Base-by-base conservation (phyloP, 2,113 vertebrate genomes). In the Semnornis frantzii region DNA sequence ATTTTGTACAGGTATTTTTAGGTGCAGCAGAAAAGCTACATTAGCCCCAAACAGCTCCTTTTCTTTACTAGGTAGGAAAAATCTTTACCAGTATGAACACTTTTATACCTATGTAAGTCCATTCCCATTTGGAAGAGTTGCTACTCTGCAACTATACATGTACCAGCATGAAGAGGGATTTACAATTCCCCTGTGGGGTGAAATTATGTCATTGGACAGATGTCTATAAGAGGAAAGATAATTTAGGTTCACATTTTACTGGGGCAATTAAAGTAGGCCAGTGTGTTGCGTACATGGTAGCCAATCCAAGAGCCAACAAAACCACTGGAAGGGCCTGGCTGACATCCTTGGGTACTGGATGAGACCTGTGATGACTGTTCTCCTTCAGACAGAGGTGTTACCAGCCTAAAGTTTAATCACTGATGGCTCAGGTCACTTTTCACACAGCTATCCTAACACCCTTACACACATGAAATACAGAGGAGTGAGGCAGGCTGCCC, bases 391-490 rank as follows among this genome's bases (percentile, higher is more conserved):
- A 71, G 91, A 82, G 52, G 27, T 59, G 25, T 82, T 59, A 92
- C 59, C 21, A 65, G 50, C 50, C 21, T 33, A 48, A 58, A 74
- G 73, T 30, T 42, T 27, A 50, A 11, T 12, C 2, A 2, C 8
- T 33, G 31, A 21, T 3, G 3, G 84, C 31, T 65, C 57, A 54
- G 72, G 20, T 52, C 23, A 70, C 42, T 87, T 69, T 65, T 73
- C 4, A 5, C 23, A 54, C 15, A 30, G 33, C 86, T 87, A 12
- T 78, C 71, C 50, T 78, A 85, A 89, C 77, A 83, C 46, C 46
- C 78, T 95, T 33, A 9, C 84, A 89, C 71, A 73, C 15, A 15
- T 64, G 82, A 93, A 96, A 95, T 83, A 90, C 10, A 37, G 72
- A 82, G 78, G 39, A 39, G n/a, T 89, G 64, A 76, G 59, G 82